A percentile compares a stretch with the other conserved stretches of the same genome.
Evolutionary conservation across 2,888 invertebrate genomes (phyloP).

Genomic region (Lobophora halterata): DNA sequence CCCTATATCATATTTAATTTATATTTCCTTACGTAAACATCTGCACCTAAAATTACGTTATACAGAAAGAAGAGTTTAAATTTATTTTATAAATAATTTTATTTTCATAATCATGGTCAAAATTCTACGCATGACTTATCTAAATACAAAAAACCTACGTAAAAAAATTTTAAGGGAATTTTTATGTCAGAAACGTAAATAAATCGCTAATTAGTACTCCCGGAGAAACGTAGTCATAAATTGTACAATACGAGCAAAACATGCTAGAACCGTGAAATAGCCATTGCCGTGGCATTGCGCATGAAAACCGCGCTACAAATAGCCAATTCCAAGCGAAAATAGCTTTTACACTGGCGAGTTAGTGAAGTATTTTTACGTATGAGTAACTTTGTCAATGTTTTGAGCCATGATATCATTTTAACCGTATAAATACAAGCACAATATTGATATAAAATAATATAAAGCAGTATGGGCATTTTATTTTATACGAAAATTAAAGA

Average conservation of each 20-base stretch:
- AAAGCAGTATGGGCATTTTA: too few relatives aligned
- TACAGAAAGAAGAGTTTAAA: too few relatives aligned
- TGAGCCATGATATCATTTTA: constrained; percentile 12
- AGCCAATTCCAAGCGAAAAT: background rate
- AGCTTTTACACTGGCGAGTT: constrained; percentile 1
- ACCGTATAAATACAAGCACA: constrained; percentile 8
- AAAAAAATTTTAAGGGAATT: constrained; percentile 14
- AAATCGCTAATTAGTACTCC: constrained; percentile 24
- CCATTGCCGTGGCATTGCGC: too few relatives aligned
- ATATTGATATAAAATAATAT: too few relatives aligned
- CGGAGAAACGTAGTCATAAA: constrained; percentile 23
- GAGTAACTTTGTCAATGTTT: constrained; percentile 5
- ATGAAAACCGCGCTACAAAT: constrained; percentile 1
- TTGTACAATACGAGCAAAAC: constrained; percentile 27
- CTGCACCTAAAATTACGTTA: too few relatives aligned
- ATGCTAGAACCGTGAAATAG: constrained; percentile 22
- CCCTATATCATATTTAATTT: too few relatives aligned
- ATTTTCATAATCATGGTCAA: too few relatives aligned
- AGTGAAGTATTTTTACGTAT: background rate
- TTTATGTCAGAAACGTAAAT: constrained; percentile 15
- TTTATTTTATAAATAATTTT: too few relatives aligned
- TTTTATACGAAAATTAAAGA: background rate
- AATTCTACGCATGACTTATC: too few relatives aligned
- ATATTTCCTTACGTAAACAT: too few relatives aligned
- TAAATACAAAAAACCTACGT: too few relatives aligned